phyloP scores from a whole-genome alignment of 2,797 vertebrate species.

The Gambelia wislizenii region DNA sequence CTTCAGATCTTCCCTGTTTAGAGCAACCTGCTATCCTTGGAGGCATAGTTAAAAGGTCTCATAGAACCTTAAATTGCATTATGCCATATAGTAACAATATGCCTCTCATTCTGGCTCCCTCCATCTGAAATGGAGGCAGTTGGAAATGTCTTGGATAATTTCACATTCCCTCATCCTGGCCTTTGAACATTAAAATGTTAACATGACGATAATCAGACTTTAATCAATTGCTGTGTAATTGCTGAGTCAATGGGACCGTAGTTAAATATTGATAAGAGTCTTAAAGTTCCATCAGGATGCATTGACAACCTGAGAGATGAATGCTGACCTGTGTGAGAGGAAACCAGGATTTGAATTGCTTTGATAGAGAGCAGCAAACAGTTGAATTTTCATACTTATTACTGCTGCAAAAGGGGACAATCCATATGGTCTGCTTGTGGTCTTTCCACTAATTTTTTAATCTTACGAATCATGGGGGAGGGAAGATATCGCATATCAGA shows the following conservation, averaged over 20 bases:
- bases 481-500: slow-evolving; percentile 7
- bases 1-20: neutral
- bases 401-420: slow-evolving; percentile 54
- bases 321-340: slow-evolving; percentile 64
- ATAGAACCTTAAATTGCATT: slow-evolving; percentile 24
- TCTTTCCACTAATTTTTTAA: slow-evolving; percentile 42
- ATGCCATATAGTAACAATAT: neutral
- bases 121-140: neutral
- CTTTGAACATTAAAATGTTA: slow-evolving; percentile 71
- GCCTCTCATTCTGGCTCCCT: neutral
- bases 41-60: slow-evolving; percentile 7
- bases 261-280: slow-evolving; percentile 91
- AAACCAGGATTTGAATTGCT: slow-evolving; percentile 60
- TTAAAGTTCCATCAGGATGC: slow-evolving; percentile 85
- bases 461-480: neutral
- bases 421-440: slow-evolving; percentile 67
- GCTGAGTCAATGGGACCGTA: slow-evolving; percentile 86
- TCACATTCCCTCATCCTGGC: slow-evolving; percentile 58
- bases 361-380: slow-evolving; percentile 77
- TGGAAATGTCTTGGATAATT: slow-evolving; percentile 42
- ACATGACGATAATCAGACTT: slow-evolving; percentile 88
- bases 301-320: slow-evolving; percentile 84
- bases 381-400: slow-evolving; percentile 76
- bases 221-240: slow-evolving; percentile 90
- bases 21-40: neutral